Percentiles rank a stretch among this genome's conserved stretches.
phyloP scores from a whole-genome alignment of 2,888 invertebrate species.

The Seira musarum region DNA sequence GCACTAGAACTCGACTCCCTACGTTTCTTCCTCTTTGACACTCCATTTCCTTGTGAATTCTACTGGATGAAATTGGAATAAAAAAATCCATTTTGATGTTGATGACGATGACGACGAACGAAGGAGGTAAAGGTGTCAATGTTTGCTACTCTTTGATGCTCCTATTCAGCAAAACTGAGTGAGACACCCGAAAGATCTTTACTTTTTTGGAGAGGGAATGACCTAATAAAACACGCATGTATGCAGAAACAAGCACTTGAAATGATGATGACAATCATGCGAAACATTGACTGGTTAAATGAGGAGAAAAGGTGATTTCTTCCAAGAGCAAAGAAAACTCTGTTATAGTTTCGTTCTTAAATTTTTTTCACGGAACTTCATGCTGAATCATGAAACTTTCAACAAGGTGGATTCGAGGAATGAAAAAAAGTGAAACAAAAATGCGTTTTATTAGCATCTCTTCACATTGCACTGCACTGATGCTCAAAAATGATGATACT shows the following conservation, averaged over 20 bases:
- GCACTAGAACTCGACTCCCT: slow-evolving; percentile 9
- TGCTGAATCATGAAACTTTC: too few relatives aligned
- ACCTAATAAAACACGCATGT: slow-evolving; percentile 60
- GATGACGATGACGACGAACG: slow-evolving; percentile 33
- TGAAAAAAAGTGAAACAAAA: too few relatives aligned
- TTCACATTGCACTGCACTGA: too few relatives aligned
- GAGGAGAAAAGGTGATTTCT: slow-evolving; percentile 62
- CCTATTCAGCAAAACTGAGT: slow-evolving; percentile 17
- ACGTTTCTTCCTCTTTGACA: slow-evolving; percentile 52
- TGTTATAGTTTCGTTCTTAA: too few relatives aligned
- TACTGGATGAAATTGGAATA: slow-evolving; percentile 54
- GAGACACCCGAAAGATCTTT: neutral
- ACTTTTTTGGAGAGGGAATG: slow-evolving; percentile 38
- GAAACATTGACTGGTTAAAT: slow-evolving; percentile 63
- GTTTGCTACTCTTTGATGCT: slow-evolving; percentile 20
- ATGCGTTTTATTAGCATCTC: too few relatives aligned
- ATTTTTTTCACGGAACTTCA: too few relatives aligned
- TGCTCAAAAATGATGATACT: too few relatives aligned
- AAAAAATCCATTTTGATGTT: slow-evolving; percentile 50
- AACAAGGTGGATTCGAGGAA: too few relatives aligned
- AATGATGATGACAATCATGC: slow-evolving; percentile 58
- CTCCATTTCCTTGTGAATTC: slow-evolving; percentile 61
- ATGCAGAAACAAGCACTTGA: slow-evolving; percentile 34
- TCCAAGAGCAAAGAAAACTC: neutral
- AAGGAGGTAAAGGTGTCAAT: slow-evolving; percentile 50